Conservation (phyloP, 2,113 vertebrate species). For the Aspiorhynchus laticeps region DNA sequence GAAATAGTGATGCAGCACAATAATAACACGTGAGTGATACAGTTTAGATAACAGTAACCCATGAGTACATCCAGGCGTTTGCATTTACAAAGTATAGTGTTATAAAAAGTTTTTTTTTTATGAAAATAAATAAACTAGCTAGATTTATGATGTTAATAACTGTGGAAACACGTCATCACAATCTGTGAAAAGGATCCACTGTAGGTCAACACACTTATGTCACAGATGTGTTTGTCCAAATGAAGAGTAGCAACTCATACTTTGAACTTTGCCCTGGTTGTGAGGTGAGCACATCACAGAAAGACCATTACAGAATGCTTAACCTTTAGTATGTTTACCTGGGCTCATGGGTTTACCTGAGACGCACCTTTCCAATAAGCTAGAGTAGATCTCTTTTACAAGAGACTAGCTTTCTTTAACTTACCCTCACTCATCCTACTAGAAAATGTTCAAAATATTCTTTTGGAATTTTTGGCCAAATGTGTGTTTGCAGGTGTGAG, state of each 20-base stretch:
- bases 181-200: neutral
- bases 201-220: neutral
- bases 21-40: neutral
- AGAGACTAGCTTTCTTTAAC: neutral
- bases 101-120: neutral
- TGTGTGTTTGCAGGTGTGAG: too few relatives aligned
- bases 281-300: neutral
- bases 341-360: neutral
- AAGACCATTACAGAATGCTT: conserved; percentile 5
- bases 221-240: neutral
- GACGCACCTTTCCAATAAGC: conserved; percentile 1
- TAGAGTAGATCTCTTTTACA: neutral
- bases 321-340: conserved; percentile 32
- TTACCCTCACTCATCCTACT: neutral
- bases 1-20: conserved; percentile 63
- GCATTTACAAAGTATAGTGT: neutral
- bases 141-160: neutral
- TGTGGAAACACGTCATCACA: neutral
- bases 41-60: conserved; percentile 42
- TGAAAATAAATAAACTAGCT: neutral
- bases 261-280: conserved; percentile 30
- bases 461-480: conserved; percentile 20
- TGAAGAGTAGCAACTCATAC: neutral
- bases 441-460: neutral
- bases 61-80: neutral